These are phyloP conservation scores for Hedya salicella DNA, from an alignment of 2,888 invertebrate species.

Conservation along the genomic window DNA sequence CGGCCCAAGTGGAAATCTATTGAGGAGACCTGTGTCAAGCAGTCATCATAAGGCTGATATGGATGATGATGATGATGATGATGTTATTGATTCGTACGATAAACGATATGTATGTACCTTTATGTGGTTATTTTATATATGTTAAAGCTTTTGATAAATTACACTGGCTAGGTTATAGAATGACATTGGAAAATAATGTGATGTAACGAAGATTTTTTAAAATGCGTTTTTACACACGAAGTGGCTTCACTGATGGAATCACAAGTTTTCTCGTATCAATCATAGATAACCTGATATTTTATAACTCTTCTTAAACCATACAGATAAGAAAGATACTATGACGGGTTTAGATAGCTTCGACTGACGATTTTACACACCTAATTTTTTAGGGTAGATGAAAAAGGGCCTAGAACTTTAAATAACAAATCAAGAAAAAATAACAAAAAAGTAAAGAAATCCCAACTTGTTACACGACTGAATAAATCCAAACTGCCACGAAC, in stretches of 20 bases:
- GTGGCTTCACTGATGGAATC: neutral
- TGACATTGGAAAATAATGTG: too few species aligned
- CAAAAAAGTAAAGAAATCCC: neutral
- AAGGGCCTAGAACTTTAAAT: neutral
- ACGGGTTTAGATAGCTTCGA: neutral
- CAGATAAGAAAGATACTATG: neutral
- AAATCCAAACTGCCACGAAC: conserved; percentile 12
- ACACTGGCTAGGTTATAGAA: too few species aligned
- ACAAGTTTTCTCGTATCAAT: neutral
- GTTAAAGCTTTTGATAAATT: too few species aligned
- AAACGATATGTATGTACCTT: neutral
- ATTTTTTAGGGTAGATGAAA: neutral
- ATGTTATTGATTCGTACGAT: conserved; percentile 28
- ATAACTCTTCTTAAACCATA: neutral
- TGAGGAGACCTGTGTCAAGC: too few species aligned
- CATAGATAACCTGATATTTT: neutral
- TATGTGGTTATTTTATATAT: too few species aligned
- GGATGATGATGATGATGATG: too few species aligned
- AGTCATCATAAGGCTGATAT: too few species aligned
- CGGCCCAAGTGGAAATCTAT: too few species aligned
- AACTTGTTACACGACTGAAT: conserved; percentile 19
- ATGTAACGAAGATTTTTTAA: too few species aligned
- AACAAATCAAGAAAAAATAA: too few species aligned
- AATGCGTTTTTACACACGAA: too few species aligned
- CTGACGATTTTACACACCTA: neutral